These are phyloP conservation scores for Parazoanthus darwini DNA, from an alignment of 92 coral and sea anemone species.

Conservation along the genomic window DNA sequence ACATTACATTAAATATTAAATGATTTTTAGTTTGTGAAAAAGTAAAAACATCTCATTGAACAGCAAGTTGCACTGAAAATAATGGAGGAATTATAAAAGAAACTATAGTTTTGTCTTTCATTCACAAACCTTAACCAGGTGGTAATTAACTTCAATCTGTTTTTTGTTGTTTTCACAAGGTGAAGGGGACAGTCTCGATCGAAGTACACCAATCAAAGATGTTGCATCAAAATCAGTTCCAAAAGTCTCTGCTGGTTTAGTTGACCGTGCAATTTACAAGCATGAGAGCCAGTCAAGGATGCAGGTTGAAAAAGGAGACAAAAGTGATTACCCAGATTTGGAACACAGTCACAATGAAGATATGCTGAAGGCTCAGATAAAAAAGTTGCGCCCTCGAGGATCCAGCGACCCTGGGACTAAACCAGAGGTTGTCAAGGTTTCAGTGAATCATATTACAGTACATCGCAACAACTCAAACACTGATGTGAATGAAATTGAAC, in stretches of 20 bases:
- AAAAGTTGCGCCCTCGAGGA: conserved; percentile 54
- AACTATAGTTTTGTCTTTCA: too few species aligned
- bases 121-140: too few species aligned
- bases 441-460: not conserved
- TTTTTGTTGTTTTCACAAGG: conserved; percentile 20
- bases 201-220: not conserved
- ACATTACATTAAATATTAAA: too few species aligned
- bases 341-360: conserved; percentile 56
- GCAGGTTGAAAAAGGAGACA: conserved; percentile 40
- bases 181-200: conserved; percentile 18
- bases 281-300: conserved; percentile 22
- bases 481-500: conserved; percentile 48
- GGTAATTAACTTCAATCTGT: not conserved
- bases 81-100: too few species aligned
- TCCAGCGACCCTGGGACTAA: conserved; percentile 22
- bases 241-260: conserved; percentile 69
- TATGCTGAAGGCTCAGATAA: conserved; percentile 58
- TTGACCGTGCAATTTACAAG: conserved; percentile 67
- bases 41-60: too few species aligned
- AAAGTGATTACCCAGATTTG: not conserved
- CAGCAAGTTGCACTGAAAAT: too few species aligned
- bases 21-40: too few species aligned
- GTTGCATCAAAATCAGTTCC: conserved; percentile 40
- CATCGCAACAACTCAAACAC: conserved; percentile 2
- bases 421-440: conserved; percentile 7